A percentile compares a stretch with the other conserved stretches of the same genome.
Evolutionary conservation across 2,888 invertebrate species (phyloP).

Genomic region (Esperia sulphurella): DNA sequence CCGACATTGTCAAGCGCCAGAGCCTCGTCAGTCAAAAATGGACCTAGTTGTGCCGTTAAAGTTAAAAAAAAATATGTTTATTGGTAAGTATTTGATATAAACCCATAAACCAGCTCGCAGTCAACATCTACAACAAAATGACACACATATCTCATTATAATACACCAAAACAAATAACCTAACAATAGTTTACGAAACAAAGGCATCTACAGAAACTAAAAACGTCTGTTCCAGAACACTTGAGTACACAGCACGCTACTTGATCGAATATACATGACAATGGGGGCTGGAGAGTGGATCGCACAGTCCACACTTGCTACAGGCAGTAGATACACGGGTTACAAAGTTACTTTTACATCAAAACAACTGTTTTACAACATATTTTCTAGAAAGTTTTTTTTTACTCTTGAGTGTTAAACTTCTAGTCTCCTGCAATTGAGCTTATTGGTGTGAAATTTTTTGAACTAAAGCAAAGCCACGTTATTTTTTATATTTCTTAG

Average conservation of each 20-base stretch:
- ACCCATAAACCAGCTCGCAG: no score
- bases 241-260: conserved; percentile 67
- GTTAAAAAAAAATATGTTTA: no score
- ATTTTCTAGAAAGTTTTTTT: background rate
- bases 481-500: no score
- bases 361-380: conserved; percentile 1
- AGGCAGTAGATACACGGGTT: conserved; percentile 43
- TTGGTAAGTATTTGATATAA: no score
- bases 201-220: conserved; percentile 50
- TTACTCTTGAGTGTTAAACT: background rate
- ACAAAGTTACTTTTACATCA: conserved; percentile 4
- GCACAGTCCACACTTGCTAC: conserved; percentile 56
- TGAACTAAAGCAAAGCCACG: no score
- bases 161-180: conserved; percentile 26
- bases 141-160: conserved; percentile 9
- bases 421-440: no score
- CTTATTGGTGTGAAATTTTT: no score
- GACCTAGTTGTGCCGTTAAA: no score
- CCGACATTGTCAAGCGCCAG: no score
- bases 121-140: conserved; percentile 4
- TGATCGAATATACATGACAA: conserved; percentile 77
- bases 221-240: conserved; percentile 52
- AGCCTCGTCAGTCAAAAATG: no score
- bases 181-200: conserved; percentile 35
- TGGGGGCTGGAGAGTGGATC: conserved; percentile 57